phyloP scores from a whole-genome alignment of 2,113 vertebrate species.

The Apteryx owenii region DNA sequence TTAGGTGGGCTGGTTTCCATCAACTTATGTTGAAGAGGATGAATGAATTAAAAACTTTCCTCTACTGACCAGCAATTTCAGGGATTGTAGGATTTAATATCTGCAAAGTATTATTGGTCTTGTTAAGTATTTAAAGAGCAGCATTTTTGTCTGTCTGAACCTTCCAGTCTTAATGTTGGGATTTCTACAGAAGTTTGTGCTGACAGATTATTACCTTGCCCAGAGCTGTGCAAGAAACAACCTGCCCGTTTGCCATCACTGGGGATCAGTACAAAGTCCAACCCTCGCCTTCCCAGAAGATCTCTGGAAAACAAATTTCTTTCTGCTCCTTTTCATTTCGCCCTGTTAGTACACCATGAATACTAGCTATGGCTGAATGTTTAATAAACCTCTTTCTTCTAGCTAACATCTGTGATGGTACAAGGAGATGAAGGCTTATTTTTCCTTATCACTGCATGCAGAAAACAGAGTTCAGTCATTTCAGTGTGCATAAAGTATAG shows the following conservation, averaged over 20 bases:
- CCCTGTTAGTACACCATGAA: constrained; percentile 27
- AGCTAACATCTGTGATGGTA: constrained; percentile 34
- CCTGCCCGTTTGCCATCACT: constrained; percentile 45
- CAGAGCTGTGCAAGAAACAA: constrained; percentile 65
- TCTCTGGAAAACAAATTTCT: constrained; percentile 25
- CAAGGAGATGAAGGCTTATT: constrained; percentile 54
- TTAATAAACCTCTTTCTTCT: constrained; percentile 20
- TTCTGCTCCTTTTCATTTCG: constrained; percentile 71
- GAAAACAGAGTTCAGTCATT: constrained; percentile 22
- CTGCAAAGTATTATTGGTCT: constrained; percentile 39
- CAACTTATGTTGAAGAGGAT: constrained; percentile 96
- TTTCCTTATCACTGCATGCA: constrained; percentile 45
- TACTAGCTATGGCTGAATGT: constrained; percentile 61
- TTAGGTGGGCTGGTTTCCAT: constrained; percentile 98
- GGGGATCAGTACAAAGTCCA: constrained; percentile 64
- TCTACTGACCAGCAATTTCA: constrained; percentile 54
- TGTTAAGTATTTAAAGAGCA: constrained; percentile 62
- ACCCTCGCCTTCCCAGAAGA: constrained; percentile 49
- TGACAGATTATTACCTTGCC: constrained; percentile 73
- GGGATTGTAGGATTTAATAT: constrained; percentile 50
- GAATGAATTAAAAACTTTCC: constrained; percentile 79
- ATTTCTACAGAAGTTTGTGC: constrained; percentile 67
- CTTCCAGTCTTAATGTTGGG: constrained; percentile 65
- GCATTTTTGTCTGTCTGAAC: constrained; percentile 60
- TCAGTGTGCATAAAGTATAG: not conserved